Base-by-base conservation (phyloP, 2,797 vertebrate genomes). In the Parambassis ranga region DNA sequence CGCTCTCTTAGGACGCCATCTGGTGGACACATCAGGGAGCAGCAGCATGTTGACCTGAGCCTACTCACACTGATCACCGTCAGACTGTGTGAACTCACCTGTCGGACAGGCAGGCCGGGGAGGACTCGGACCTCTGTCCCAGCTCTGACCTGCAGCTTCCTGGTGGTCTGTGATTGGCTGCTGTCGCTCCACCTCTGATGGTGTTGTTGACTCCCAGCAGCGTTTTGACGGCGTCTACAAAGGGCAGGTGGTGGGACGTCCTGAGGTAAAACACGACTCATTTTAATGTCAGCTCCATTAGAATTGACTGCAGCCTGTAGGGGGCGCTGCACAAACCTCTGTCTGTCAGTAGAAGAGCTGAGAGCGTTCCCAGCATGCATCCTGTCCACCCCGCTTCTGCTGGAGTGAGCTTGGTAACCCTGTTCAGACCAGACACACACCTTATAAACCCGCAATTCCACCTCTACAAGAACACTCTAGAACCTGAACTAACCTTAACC, bases 1-100 rank as follows among this genome's bases (percentile, higher is more conserved):
- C 0, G 79, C 81, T 65, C 82, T 62, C 69, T 75, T 87, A 4
- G 85, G 87, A 0, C 82, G 84, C 90, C 87, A 85, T 10, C 87
- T 90, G 46, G 38, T 74, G 77, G 77, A 66, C 0, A 2, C 28
- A 33, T 38, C 0, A 41, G 0, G 3, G 1, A 26, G 48, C 5
- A 8, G 26, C 36, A 28, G n/a, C 2, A 9, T 30, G 0, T 14
- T 23, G 3, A 28, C 23, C 43, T 32, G 18, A 14, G 23, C 13
- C 1, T 2, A 0, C 47, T n/a, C 20, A 31, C 14, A 7, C 7
- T 8, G 14, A 3, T 4, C 2, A 6, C 20, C 22, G 22, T 32
- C n/a, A 18, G 19, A 13, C n/a, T 15, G 30, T 15, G 20, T n/a
- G 42, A 49, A 50, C 52, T 50, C 6, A 81, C 82, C 80, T 30